Conservation (phyloP, 2,113 vertebrate species). For the Cacatua alba region DNA sequence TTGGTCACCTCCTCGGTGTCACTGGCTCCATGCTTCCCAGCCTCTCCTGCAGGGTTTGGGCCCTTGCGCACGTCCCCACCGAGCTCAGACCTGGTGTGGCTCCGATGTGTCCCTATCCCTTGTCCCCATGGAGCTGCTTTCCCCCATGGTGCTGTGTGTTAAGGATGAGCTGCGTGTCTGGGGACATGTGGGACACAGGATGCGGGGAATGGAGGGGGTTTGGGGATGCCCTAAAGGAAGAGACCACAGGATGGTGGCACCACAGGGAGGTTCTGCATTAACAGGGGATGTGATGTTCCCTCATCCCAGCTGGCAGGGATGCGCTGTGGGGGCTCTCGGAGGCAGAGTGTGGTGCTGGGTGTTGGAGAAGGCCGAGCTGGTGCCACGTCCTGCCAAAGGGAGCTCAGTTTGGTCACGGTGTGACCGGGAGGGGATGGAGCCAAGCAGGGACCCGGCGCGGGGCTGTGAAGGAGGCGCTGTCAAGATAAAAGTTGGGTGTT, state of each 20-base stretch:
- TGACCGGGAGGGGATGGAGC: background rate
- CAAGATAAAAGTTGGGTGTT: background rate
- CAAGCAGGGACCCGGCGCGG: background rate
- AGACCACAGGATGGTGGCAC: background rate
- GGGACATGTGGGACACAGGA: rapidly evolving
- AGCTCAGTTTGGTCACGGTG: background rate
- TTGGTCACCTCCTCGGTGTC: rapidly evolving
- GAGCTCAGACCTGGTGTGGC: rapidly evolving
- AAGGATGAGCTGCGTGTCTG: rapidly evolving
- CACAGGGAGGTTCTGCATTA: rapidly evolving
- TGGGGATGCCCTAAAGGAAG: background rate
- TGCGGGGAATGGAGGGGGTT: background rate
- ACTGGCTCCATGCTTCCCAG: background rate
- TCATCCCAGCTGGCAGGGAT: background rate
- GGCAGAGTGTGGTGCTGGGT: background rate
- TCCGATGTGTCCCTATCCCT: background rate
- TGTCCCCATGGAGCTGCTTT: background rate
- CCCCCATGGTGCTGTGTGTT: rapidly evolving
- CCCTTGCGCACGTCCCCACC: rapidly evolving
- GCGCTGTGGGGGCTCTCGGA: background rate
- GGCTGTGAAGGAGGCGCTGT: background rate
- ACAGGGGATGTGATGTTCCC: rapidly evolving
- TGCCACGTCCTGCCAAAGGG: background rate
- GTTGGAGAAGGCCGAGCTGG: rapidly evolving
- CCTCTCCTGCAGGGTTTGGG: background rate